Evolutionary conservation across 2,113 vertebrate genomes (phyloP), one percentile per base, ranked within the genome.

Genomic region (Nerophis ophidion): DNA sequence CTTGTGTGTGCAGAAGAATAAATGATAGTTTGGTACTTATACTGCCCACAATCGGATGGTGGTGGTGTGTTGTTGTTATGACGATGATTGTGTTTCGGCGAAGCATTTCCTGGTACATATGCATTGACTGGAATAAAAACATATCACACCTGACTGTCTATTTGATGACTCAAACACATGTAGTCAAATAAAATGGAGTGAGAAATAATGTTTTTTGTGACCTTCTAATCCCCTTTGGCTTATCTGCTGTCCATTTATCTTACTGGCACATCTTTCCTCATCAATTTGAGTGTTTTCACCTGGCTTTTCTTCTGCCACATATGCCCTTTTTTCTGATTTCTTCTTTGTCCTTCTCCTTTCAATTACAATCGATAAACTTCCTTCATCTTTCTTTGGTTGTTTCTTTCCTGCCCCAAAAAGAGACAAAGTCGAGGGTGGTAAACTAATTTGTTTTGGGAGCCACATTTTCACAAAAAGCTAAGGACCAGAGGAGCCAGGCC

Each of bases 81-180:
- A 68, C 60, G 63, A 81, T 53, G 68, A 81, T 74, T 71, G 66
- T 81, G 58, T 66, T 75, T 38, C 70, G 57, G 68, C 52, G 63
- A 77, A 76, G 74, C 65, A 72, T 78, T 83, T 83, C 61, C 67
- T 65, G 66, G 65, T 81, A 65, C 75, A 65, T 81, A 77, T 78
- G 82, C 81, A 75, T 81, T 63, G 63, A 76, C 79, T 78, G 72
- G 48, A 87, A 85, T 85, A 82, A 85, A 81, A 77, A 83, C 83
- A 82, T 79, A 84, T 84, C 80, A 81, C 81, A 71, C 59, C 13
- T 15, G 66, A 38, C 36, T 61, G 44, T 34, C 57, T n/a, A 34
- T 58, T 56, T 17, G n/a, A 16, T n/a, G n/a, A 42, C 8, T 5
- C 54, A 8, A 40, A 19, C 16, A 12, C 36, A 16, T 38, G 38